Evolutionary conservation across 2,113 vertebrate species (phyloP).

Genomic region (Ploceus nigricollis): DNA sequence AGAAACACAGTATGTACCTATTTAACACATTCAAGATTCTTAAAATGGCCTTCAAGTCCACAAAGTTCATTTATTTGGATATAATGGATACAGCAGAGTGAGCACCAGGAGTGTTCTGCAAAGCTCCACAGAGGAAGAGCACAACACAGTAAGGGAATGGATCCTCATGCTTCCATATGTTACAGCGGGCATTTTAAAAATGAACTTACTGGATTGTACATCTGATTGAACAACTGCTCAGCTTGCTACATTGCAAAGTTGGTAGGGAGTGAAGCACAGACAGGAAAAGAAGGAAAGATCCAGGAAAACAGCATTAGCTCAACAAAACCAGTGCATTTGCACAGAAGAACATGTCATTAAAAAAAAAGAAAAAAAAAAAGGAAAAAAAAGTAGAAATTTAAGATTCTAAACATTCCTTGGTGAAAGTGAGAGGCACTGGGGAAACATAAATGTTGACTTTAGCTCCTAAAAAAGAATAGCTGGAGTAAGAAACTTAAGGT

Average conservation of each 20-base stretch:
- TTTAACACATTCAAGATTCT: constrained; percentile 6
- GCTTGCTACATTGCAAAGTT: constrained; percentile 97
- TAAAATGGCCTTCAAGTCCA: constrained; percentile 62
- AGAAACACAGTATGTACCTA: not conserved
- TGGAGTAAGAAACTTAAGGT: constrained; percentile 79
- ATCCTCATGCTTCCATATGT: constrained; percentile 95
- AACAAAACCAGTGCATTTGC: constrained; percentile 75
- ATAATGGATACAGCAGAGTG: constrained; percentile 33
- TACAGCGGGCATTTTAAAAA: constrained; percentile 79
- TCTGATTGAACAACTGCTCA: constrained; percentile 99
- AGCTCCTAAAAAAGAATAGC: constrained; percentile 81
- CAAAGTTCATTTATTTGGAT: constrained; percentile 52
- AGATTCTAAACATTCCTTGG: constrained; percentile 81
- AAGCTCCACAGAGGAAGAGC: constrained; percentile 50
- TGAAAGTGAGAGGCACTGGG: constrained; percentile 76
- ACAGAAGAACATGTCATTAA: constrained; percentile 73
- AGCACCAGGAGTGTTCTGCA: constrained; percentile 47
- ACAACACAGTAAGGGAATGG: constrained; percentile 55
- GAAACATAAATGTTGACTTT: constrained; percentile 81
- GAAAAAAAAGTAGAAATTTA: constrained; percentile 66
- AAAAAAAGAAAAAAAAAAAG: constrained; percentile 50
- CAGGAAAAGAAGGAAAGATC: constrained; percentile 81
- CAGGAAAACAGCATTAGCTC: constrained; percentile 88
- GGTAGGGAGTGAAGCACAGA: constrained; percentile 78
- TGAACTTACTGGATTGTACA: constrained; percentile 98